Evolutionary conservation across 2,797 vertebrate species (phyloP).

Genomic region (Parauchenoglanis punctatus): DNA sequence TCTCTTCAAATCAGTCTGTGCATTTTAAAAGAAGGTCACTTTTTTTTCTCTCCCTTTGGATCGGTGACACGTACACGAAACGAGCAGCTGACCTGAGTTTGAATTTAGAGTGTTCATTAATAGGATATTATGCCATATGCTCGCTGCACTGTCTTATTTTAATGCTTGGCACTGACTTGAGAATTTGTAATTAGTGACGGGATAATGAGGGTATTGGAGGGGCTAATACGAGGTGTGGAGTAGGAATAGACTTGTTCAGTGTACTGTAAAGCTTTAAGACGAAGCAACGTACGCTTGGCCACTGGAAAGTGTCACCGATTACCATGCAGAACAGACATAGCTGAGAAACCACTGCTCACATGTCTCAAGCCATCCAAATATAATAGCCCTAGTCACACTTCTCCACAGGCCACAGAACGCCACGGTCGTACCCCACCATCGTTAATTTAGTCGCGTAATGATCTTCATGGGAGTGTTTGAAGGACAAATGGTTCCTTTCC

Average conservation of each 20-base stretch:
- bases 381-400: constrained; percentile 31
- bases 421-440: constrained; percentile 30
- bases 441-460: constrained; percentile 67
- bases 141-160: constrained; percentile 93
- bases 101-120: constrained; percentile 99
- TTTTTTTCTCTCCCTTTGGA: constrained; percentile 73
- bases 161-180: constrained; percentile 94
- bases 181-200: constrained; percentile 98
- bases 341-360: constrained; percentile 28
- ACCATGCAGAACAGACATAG: constrained; percentile 22
- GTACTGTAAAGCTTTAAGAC: constrained; percentile 66
- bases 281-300: constrained; percentile 58
- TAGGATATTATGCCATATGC: constrained; percentile 99
- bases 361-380: constrained; percentile 3
- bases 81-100: constrained; percentile 98
- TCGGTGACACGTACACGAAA: constrained; percentile 90
- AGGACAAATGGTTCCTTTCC: constrained; percentile 61
- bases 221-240: constrained; percentile 87
- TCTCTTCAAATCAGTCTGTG: constrained; percentile 77
- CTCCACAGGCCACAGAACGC: constrained; percentile 14
- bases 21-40: constrained; percentile 87
- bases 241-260: constrained; percentile 78
- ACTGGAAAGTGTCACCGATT: constrained; percentile 24
- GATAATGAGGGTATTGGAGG: constrained; percentile 96
- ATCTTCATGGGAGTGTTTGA: constrained; percentile 68